Conservation (phyloP, 1,140 invertebrate genomes). For the Lysiphlebus fabarum region DNA sequence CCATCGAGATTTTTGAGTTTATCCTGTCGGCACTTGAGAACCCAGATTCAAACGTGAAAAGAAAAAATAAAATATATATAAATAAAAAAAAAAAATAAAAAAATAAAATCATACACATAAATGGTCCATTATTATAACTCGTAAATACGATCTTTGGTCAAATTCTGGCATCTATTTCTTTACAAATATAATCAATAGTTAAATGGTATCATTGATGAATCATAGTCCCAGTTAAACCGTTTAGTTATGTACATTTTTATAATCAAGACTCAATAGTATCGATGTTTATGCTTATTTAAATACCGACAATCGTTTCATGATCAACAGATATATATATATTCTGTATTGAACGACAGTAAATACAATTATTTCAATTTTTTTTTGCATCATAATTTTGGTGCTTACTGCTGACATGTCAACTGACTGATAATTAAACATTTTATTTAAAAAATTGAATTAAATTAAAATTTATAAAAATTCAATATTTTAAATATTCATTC, state of each 20-base stretch:
- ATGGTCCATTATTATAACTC: background rate
- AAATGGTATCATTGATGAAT: conserved; percentile 3
- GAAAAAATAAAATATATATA: no score
- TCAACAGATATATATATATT: background rate
- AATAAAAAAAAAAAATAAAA: no score
- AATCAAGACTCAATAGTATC: conserved; percentile 13
- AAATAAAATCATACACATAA: no score
- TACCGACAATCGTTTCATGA: conserved; percentile 8
- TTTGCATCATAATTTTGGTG: background rate
- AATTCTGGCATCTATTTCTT: background rate
- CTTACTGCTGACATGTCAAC: no score
- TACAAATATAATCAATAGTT: background rate
- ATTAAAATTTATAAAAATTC: no score
- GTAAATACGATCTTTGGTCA: conserved; percentile 14
- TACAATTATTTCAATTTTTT: no score
- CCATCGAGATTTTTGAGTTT: conserved; percentile 14
- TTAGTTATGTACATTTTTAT: conserved; percentile 19
- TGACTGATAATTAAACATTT: no score
- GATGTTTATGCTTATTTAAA: conserved; percentile 7
- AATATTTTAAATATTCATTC: background rate
- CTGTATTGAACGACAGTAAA: no score
- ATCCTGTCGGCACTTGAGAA: conserved; percentile 15
- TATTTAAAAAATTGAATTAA: no score
- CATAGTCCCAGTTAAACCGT: conserved; percentile 22
- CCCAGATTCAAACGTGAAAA: no score